Conservation (phyloP, 92 coral and sea anemone species). For the Pocillopora meandrina region DNA sequence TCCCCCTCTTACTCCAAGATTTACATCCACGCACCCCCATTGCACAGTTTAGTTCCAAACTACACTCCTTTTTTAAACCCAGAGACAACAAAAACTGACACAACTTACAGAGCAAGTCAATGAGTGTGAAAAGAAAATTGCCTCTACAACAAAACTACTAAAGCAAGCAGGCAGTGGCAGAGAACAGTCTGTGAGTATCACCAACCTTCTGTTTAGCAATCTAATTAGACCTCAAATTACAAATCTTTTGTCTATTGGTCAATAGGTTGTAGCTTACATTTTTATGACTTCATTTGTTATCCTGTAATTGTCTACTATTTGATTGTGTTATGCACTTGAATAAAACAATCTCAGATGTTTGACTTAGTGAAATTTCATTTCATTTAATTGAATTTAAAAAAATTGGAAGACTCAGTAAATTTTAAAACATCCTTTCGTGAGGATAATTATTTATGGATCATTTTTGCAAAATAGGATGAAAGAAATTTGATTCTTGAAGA, state of each 20-base stretch:
- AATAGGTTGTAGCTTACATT: too few species aligned
- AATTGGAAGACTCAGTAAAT: too few species aligned
- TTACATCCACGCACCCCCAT: neutral
- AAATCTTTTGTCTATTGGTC: too few species aligned
- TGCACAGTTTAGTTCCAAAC: neutral
- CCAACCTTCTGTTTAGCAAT: neutral
- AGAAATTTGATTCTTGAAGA: constrained; percentile 71
- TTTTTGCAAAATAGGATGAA: constrained; percentile 50
- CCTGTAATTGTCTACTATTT: too few species aligned
- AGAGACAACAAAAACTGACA: constrained; percentile 83
- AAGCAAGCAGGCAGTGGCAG: constrained; percentile 75
- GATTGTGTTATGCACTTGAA: too few species aligned
- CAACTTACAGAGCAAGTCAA: constrained; percentile 69
- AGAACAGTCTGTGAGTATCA: constrained; percentile 74
- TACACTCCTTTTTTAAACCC: neutral
- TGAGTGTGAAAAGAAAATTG: constrained; percentile 75
- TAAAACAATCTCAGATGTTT: too few species aligned
- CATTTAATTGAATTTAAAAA: too few species aligned
- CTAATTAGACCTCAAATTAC: too few species aligned
- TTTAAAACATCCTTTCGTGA: neutral
- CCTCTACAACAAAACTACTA: constrained; percentile 62
- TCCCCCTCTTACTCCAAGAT: neutral
- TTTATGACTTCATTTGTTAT: too few species aligned
- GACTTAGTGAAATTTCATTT: too few species aligned
- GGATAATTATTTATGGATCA: neutral